Evolutionary conservation across 2,888 invertebrate genomes (phyloP).

Genomic region (Macrophya alboannulata): DNA sequence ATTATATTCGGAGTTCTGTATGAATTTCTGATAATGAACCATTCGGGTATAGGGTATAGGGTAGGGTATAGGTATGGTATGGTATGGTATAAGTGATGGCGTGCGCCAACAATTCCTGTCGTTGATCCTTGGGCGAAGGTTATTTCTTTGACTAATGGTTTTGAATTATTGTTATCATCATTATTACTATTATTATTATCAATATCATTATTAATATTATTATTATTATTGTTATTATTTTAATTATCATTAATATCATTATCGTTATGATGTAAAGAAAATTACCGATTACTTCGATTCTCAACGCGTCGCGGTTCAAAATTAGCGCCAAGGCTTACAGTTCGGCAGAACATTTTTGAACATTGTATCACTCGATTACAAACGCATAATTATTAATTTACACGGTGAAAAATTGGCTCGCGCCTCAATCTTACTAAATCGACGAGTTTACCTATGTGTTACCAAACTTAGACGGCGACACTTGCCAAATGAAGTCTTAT

Average conservation of each 20-base stretch:
- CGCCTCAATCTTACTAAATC: background rate
- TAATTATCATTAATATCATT: background rate
- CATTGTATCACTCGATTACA: background rate
- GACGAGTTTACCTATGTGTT: background rate
- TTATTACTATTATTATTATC: background rate
- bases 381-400: background rate
- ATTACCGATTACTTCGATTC: constrained; percentile 15
- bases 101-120: constrained; percentile 11
- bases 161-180: background rate
- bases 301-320: constrained; percentile 29
- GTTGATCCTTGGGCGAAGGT: background rate
- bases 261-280: background rate
- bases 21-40: constrained; percentile 7
- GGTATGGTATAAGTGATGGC: constrained; percentile 7
- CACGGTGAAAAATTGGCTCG: background rate
- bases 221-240: background rate
- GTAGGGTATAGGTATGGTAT: background rate
- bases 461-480: background rate
- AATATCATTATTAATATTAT: background rate
- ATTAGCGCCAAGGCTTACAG: background rate
- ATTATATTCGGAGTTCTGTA: background rate
- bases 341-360: background rate
- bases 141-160: constrained; percentile 11
- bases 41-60: background rate
- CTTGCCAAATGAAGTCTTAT: background rate